Evolutionary conservation across 2,797 vertebrate genomes (phyloP).

Genomic region (Threskiornis aethiopicus): DNA sequence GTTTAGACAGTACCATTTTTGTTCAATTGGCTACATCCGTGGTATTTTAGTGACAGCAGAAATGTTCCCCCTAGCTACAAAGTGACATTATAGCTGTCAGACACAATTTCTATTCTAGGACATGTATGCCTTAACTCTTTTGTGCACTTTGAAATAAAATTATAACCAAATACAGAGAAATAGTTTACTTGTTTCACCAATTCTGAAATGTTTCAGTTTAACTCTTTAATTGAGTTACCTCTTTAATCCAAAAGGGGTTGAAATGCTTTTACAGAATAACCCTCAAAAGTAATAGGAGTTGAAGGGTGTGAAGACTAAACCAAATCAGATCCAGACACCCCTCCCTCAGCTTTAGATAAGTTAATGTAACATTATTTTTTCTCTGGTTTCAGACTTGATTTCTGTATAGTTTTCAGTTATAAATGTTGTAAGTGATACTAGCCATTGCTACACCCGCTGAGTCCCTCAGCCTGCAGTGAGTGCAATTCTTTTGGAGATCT

Average conservation of each 20-base stretch:
- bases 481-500: background rate
- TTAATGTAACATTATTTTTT: background rate
- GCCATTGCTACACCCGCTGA: background rate
- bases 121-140: background rate
- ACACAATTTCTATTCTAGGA: background rate
- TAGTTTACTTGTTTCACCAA: background rate
- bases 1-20: constrained; percentile 58
- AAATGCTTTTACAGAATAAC: background rate
- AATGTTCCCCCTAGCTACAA: constrained; percentile 34
- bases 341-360: background rate
- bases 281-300: background rate
- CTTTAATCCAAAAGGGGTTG: background rate
- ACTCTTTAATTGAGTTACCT: background rate
- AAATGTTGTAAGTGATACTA: background rate
- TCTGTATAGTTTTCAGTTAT: background rate
- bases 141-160: background rate
- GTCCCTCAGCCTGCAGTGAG: background rate
- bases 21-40: constrained; percentile 46
- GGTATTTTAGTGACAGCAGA: constrained; percentile 58
- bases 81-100: constrained; percentile 14
- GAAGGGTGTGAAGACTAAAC: background rate
- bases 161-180: background rate
- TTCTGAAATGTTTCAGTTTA: background rate
- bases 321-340: background rate
- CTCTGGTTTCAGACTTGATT: background rate